phyloP scores from a whole-genome alignment of 2,113 vertebrate species.

The Seriola aureovittata region DNA sequence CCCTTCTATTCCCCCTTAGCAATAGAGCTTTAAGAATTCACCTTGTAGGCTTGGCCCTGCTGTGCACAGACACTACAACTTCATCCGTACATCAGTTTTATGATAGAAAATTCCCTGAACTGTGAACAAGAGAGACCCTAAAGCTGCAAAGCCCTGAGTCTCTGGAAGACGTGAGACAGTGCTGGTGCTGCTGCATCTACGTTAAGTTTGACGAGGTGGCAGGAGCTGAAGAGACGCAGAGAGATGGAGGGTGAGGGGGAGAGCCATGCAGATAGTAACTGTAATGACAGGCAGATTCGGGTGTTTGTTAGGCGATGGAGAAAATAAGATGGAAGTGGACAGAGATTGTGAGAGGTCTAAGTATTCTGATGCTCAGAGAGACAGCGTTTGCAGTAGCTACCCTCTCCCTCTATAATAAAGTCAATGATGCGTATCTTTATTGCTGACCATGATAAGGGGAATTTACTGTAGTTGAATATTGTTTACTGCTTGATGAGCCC shows the following conservation, averaged over 20 bases:
- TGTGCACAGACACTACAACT: conserved; percentile 41
- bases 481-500: conserved; percentile 50
- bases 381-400: conserved; percentile 21
- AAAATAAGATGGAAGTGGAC: conserved; percentile 45
- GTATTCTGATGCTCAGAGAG: neutral
- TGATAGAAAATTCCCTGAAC: conserved; percentile 20
- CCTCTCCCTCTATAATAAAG: conserved; percentile 53
- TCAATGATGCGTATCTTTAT: conserved; percentile 55
- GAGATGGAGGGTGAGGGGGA: conserved; percentile 26
- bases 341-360: conserved; percentile 9
- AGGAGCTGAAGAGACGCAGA: conserved; percentile 29
- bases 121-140: conserved; percentile 41
- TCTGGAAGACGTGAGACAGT: conserved; percentile 1
- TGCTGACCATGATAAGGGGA: conserved; percentile 35
- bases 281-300: conserved; percentile 41
- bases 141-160: conserved; percentile 31
- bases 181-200: conserved; percentile 20
- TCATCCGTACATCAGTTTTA: conserved; percentile 40
- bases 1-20: conserved; percentile 23
- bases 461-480: conserved; percentile 40
- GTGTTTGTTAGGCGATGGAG: conserved; percentile 48
- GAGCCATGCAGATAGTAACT: neutral
- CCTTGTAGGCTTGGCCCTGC: conserved; percentile 47
- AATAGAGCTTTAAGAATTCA: conserved; percentile 55
- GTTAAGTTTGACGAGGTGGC: conserved; percentile 32